These are phyloP conservation scores for Choreutis nemorana DNA, from an alignment of 2,888 invertebrate genomes.

Conservation along the genomic window DNA sequence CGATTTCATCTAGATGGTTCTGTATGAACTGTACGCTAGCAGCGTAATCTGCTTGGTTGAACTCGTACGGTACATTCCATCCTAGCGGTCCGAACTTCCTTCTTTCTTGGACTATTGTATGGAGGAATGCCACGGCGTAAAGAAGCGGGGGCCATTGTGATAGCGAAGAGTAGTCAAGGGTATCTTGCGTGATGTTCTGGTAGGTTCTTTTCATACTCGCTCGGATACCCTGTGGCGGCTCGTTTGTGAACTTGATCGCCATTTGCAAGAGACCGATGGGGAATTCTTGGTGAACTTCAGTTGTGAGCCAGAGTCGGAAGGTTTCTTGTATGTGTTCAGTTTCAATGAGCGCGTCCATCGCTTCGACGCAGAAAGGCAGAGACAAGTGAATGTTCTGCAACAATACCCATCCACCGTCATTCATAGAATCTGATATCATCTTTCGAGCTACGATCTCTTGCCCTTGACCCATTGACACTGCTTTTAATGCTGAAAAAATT, in stretches of 20 bases:
- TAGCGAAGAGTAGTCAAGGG: conserved; percentile 89
- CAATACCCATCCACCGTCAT: conserved; percentile 89
- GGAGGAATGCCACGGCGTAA: conserved; percentile 93
- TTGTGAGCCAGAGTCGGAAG: conserved; percentile 94
- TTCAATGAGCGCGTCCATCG: conserved; percentile 88
- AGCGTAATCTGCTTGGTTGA: conserved; percentile 95
- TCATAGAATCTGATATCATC: conserved; percentile 82
- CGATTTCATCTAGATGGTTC: conserved; percentile 96
- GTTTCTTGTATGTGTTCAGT: conserved; percentile 82
- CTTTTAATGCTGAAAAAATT: conserved; percentile 71
- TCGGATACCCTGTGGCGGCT: conserved; percentile 92
- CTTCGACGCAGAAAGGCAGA: conserved; percentile 91
- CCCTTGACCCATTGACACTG: conserved; percentile 98
- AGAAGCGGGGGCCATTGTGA: conserved; percentile 93
- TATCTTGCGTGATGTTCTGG: conserved; percentile 87
- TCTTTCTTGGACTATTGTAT: conserved; percentile 94
- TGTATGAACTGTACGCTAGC: conserved; percentile 96
- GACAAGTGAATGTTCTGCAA: conserved; percentile 97
- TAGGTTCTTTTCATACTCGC: conserved; percentile 95
- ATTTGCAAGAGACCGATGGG: conserved; percentile 89
- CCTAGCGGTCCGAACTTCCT: conserved; percentile 96
- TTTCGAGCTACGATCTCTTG: conserved; percentile 87
- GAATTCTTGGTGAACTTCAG: conserved; percentile 92
- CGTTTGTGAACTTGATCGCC: conserved; percentile 97
- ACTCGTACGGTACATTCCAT: conserved; percentile 97